Percentiles rank a stretch among this genome's conserved stretches.
These are phyloP conservation scores for Chrosomus eos DNA, from an alignment of 2,797 vertebrate species.

Conservation along the genomic window DNA sequence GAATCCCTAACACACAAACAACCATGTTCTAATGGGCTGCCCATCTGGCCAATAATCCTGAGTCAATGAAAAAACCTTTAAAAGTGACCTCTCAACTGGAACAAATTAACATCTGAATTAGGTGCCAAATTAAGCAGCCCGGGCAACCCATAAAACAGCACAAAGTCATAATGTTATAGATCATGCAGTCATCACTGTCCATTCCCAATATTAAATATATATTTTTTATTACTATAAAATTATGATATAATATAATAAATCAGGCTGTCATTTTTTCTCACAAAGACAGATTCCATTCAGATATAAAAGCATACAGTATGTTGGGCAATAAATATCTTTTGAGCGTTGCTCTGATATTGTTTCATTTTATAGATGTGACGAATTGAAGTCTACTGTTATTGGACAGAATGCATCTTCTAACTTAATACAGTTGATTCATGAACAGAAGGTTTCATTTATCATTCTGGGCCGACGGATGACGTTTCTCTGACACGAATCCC, in stretches of 20 bases:
- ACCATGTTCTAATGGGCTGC: constrained; percentile 75
- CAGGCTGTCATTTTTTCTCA: neutral
- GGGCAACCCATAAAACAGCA: constrained; percentile 75
- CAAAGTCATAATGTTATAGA: constrained; percentile 63
- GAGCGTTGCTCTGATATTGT: constrained; percentile 34
- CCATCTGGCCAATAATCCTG: constrained; percentile 81
- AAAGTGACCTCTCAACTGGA: constrained; percentile 78
- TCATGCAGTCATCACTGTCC: constrained; percentile 74
- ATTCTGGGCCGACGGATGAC: constrained; percentile 45
- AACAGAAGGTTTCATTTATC: constrained; percentile 56
- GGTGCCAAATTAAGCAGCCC: constrained; percentile 75
- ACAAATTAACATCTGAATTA: constrained; percentile 83
- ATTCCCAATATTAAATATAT: constrained; percentile 47
- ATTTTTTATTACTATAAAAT: neutral
- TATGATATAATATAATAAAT: constrained; percentile 10
- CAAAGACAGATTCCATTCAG: neutral
- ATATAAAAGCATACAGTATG: constrained; percentile 8
- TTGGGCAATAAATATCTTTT: constrained; percentile 20
- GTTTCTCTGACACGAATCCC: constrained; percentile 55
- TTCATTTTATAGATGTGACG: constrained; percentile 39
- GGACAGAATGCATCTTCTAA: constrained; percentile 55
- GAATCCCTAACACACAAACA: constrained; percentile 72
- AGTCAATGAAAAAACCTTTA: constrained; percentile 77
- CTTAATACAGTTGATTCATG: constrained; percentile 52
- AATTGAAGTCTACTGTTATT: constrained; percentile 49